A percentile compares a stretch with the other conserved stretches of the same genome.
Evolutionary conservation across 2,113 vertebrate genomes (phyloP).

Genomic region (Noturus placidus): DNA sequence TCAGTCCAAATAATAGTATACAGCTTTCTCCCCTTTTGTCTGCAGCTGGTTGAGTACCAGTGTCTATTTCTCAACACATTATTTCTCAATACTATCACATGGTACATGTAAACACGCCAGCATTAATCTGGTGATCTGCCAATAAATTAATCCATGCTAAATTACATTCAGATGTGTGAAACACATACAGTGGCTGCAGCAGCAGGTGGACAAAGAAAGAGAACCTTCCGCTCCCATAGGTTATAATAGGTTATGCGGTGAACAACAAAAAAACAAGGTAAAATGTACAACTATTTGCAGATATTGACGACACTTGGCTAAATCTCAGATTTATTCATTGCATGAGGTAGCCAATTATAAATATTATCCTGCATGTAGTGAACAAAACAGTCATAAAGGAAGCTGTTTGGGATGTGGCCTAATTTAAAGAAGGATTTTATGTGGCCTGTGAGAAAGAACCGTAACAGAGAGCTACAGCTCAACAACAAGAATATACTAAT

Average conservation of each 20-base stretch:
- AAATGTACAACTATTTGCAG: background rate
- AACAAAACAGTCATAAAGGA: background rate
- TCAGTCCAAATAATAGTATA: background rate
- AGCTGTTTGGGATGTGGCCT: background rate
- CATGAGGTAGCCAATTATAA: background rate
- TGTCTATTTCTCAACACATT: background rate
- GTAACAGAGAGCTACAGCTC: background rate
- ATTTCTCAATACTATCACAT: background rate
- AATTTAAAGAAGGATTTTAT: background rate
- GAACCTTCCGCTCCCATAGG: background rate
- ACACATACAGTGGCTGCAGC: background rate
- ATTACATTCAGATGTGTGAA: background rate
- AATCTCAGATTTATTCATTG: background rate
- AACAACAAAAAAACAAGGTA: background rate
- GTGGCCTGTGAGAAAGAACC: background rate
- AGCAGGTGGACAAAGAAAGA: background rate
- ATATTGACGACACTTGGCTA: background rate
- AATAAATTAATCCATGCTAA: background rate
- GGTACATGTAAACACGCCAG: background rate
- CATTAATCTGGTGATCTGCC: background rate
- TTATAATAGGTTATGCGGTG: background rate
- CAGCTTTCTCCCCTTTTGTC: background rate
- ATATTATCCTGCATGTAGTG: background rate
- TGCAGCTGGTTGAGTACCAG: background rate
- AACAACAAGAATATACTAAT: background rate